Evolutionary conservation across 1,140 invertebrate species (phyloP), one percentile per base, ranked within the genome.

Genomic region (Drosophila paulistorum): DNA sequence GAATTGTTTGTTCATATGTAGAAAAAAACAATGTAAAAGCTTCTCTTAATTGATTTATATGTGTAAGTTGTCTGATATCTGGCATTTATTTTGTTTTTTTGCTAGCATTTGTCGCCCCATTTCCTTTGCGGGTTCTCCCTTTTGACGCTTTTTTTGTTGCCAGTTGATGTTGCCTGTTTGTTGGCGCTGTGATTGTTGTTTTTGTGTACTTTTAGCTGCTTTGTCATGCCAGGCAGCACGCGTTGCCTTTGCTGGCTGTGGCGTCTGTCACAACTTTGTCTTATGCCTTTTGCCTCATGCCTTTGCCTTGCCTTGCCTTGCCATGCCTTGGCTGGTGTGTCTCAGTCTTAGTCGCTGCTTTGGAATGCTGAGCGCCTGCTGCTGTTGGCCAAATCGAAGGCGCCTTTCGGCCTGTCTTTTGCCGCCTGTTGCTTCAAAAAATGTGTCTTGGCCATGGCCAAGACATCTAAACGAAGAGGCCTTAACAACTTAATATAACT

Each of bases 361-460:
- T 20, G 33, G 57, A 59, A 59, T 59, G 57, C 57, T 59, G 57
- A 51, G 41, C 42, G 26, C 62, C 42, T 64, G 60, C 41, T 64
- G 62, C 42, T 64, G 39, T 51, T 30, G 20, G 60, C 60, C 60
- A 62, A 41, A 26, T 45, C 17, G 45, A 41, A 41, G 60, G 37
- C 41, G 60, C 41, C 42, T 64, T 64, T 63, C 20, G 45, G 45
- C 45, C 45, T 48, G 45, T 2, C 45, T 23, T 23, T 30, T 42
- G 62, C 62, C 23, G 60, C 37, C 60, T 62, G 60, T 59, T 59
- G 57, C 57, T 59, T 59, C 17, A 10, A 33, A 58, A 35, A 35
- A 35, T 37, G 55, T 33, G 69, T 70, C 83, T 86, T 79, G 84
- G 80, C 83, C 83, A 83, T 65, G 72, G 68, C 77, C 57, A 65